phyloP scores from a whole-genome alignment of 2,797 vertebrate genomes.

The Premnoplex brunnescens region DNA sequence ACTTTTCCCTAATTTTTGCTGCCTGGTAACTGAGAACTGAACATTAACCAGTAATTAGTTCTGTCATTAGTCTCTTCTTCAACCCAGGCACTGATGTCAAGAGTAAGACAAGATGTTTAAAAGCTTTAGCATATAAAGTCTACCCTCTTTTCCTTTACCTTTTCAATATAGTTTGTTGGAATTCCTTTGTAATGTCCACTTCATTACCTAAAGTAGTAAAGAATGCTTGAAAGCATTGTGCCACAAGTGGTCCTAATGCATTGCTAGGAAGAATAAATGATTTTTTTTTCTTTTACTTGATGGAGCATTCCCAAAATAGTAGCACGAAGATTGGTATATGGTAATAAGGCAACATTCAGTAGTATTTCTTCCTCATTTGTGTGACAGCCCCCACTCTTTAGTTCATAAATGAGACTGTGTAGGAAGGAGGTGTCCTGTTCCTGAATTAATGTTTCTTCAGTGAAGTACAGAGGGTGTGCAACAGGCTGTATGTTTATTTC shows the following conservation, averaged over 20 bases:
- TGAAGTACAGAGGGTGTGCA: neutral
- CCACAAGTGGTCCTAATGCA: neutral
- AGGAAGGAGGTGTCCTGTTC: neutral
- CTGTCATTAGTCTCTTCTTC: neutral
- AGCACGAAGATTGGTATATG: neutral
- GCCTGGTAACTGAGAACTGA: neutral
- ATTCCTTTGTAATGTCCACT: neutral
- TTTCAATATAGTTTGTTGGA: neutral
- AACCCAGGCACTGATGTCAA: neutral
- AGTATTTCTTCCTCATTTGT: neutral
- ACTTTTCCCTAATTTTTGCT: neutral
- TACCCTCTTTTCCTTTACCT: neutral
- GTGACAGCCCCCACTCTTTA: neutral
- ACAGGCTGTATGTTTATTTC: neutral
- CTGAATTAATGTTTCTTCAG: neutral
- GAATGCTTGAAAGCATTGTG: neutral
- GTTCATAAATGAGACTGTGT: neutral
- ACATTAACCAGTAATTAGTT: neutral
- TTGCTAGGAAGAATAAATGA: neutral
- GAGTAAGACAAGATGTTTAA: neutral
- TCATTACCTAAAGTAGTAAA: neutral
- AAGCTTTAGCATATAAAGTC: neutral
- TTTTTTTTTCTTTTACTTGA: fast-evolving
- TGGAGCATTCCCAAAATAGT: neutral
- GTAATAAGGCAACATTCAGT: neutral